Evolutionary conservation across 2,797 vertebrate genomes (phyloP).

Genomic region (Urophycis tenuis): DNA sequence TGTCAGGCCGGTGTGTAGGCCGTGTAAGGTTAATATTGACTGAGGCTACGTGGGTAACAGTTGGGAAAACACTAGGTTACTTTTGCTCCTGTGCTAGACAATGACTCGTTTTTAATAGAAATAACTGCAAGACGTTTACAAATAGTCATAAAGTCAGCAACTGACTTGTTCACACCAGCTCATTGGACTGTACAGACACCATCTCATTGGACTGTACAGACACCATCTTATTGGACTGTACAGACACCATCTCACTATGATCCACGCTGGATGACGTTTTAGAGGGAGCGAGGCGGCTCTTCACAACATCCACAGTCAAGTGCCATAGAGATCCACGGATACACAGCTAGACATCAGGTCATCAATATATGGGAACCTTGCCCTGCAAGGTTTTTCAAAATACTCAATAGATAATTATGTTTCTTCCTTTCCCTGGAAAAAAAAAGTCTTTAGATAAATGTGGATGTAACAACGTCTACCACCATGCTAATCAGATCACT

Average conservation of each 20-base stretch:
- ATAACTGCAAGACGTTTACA: constrained; percentile 8
- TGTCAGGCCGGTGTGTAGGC: background rate
- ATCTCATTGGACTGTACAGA: no score
- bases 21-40: background rate
- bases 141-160: constrained; percentile 30
- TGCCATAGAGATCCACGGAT: constrained; percentile 44
- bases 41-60: background rate
- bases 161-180: constrained; percentile 25
- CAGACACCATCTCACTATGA: constrained; percentile 16
- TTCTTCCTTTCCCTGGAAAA: constrained; percentile 12
- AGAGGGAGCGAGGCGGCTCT: constrained; percentile 54
- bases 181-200: constrained; percentile 28
- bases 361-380: constrained; percentile 58
- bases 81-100: background rate
- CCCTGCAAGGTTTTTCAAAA: constrained; percentile 69
- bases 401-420: constrained; percentile 40
- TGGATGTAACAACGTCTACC: constrained; percentile 12
- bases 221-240: no score
- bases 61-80: background rate
- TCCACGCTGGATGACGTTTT: constrained; percentile 21
- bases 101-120: background rate
- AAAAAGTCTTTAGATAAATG: constrained; percentile 35
- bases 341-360: constrained; percentile 37
- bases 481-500: constrained; percentile 40
- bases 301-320: constrained; percentile 44